phyloP scores from a whole-genome alignment of 2,797 vertebrate species.

The Heliangelus exortis region DNA sequence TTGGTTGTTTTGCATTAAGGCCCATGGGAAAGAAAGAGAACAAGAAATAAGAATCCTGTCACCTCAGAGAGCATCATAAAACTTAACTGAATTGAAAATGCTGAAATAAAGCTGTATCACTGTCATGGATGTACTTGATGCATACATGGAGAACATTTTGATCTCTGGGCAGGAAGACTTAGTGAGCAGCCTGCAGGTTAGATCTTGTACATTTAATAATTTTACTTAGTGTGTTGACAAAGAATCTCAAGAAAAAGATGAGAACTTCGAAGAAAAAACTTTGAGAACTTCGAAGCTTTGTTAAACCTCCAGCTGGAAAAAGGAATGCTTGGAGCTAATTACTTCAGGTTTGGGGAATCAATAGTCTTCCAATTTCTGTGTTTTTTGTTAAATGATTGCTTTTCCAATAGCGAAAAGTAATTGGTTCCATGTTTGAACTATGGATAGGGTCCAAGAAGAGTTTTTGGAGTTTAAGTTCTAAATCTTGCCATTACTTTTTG shows the following conservation, averaged over 20 bases:
- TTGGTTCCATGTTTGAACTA: background rate
- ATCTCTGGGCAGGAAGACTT: background rate
- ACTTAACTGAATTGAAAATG: background rate
- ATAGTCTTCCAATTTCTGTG: background rate
- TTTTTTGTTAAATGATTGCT: background rate
- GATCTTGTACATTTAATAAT: background rate
- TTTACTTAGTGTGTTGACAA: background rate
- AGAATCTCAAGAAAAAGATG: background rate
- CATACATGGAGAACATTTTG: background rate
- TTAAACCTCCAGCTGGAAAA: background rate
- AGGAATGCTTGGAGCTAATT: background rate
- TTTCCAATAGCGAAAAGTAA: constrained; percentile 1
- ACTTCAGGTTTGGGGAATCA: background rate
- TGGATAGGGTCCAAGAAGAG: background rate
- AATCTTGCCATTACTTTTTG: background rate
- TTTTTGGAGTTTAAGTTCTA: constrained; percentile 5
- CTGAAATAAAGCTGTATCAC: background rate
- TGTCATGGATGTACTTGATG: background rate
- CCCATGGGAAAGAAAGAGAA: background rate
- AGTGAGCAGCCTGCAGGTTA: background rate
- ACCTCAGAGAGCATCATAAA: background rate
- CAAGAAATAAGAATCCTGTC: background rate
- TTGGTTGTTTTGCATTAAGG: background rate
- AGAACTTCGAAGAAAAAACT: background rate
- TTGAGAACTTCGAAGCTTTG: background rate